Conservation (phyloP, 2,888 invertebrate genomes). For the Brachylomia viminalis region DNA sequence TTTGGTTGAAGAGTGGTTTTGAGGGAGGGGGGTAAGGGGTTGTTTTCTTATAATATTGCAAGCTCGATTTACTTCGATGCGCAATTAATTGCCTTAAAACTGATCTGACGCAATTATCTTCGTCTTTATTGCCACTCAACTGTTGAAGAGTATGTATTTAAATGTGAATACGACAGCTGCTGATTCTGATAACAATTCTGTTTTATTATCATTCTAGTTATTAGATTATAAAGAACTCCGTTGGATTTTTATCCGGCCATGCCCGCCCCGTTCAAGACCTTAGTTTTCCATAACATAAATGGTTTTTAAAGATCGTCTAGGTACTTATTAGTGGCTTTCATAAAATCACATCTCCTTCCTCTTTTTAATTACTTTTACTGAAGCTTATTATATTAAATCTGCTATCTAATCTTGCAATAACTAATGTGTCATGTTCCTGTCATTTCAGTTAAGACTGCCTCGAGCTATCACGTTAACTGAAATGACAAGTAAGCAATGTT, state of each 20-base stretch:
- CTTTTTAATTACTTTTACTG: no score
- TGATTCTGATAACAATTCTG: neutral
- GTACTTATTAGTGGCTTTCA: no score
- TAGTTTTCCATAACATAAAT: neutral
- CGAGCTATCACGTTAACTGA: no score
- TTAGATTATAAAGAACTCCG: neutral
- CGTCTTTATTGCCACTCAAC: neutral
- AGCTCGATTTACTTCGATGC: slow-evolving; percentile 47
- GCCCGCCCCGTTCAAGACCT: neutral
- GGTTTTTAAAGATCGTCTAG: neutral
- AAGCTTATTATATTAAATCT: no score
- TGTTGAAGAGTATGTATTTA: neutral
- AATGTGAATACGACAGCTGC: slow-evolving; percentile 11
- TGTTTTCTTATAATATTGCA: slow-evolving; percentile 13
- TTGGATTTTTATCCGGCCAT: neutral
- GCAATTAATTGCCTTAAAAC: slow-evolving; percentile 13
- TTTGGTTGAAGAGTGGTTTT: slow-evolving; percentile 6
- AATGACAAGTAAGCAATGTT: no score
- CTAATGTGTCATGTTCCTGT: no score
- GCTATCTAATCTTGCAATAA: no score
- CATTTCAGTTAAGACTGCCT: no score
- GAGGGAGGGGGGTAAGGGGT: no score
- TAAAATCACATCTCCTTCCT: no score
- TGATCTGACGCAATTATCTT: neutral
- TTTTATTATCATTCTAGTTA: no score